phyloP scores from a whole-genome alignment of 2,888 invertebrate genomes.

The Andrena fulva region DNA sequence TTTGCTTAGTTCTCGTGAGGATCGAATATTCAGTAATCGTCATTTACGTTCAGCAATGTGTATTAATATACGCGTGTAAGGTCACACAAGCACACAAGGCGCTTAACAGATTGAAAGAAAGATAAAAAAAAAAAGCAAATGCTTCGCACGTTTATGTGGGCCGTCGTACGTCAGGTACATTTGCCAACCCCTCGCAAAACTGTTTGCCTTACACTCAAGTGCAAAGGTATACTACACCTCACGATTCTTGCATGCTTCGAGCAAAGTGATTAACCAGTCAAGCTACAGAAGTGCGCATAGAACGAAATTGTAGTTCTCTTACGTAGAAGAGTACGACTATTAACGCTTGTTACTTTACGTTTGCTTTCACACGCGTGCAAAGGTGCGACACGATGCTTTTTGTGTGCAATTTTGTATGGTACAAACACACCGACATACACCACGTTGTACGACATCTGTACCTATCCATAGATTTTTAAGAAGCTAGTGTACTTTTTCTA shows the following conservation, averaged over 20 bases:
- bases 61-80: conserved; percentile 54
- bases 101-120: conserved; percentile 53
- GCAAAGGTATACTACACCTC: conserved; percentile 64
- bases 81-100: conserved; percentile 45
- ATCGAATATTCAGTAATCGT: conserved; percentile 34
- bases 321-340: neutral
- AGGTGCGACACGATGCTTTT: conserved; percentile 44
- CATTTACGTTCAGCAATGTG: conserved; percentile 51
- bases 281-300: neutral
- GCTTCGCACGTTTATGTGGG: conserved; percentile 72
- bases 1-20: conserved; percentile 44
- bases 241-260: conserved; percentile 63
- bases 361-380: conserved; percentile 34
- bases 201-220: conserved; percentile 52
- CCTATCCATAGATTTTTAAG: conserved; percentile 31
- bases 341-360: conserved; percentile 29
- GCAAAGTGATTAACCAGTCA: conserved; percentile 31
- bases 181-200: conserved; percentile 67
- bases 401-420: conserved; percentile 46
- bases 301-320: conserved; percentile 9
- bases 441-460: conserved; percentile 31
- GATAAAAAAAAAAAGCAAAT: conserved; percentile 15
- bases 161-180: conserved; percentile 80
- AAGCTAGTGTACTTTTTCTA: conserved; percentile 42
- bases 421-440: conserved; percentile 38